Conservation (phyloP, 2,113 vertebrate genomes). For the Toxotes chatareus region DNA sequence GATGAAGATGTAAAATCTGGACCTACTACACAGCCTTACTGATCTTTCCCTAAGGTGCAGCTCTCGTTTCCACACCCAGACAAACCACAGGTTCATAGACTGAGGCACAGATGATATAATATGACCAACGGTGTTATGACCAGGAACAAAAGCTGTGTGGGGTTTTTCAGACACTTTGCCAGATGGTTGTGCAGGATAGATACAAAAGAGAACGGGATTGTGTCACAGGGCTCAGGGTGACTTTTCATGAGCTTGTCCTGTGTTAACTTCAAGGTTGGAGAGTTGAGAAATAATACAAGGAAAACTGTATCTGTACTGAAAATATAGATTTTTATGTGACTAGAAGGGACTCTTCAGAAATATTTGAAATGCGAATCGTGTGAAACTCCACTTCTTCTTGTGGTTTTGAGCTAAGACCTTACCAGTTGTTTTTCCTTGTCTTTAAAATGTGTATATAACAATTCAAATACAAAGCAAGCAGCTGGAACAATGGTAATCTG, state of each 20-base stretch:
- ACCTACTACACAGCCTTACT: constrained; percentile 14
- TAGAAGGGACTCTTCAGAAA: background rate
- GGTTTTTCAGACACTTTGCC: constrained; percentile 17
- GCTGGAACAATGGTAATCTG: background rate
- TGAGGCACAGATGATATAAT: constrained; percentile 37
- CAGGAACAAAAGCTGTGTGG: constrained; percentile 27
- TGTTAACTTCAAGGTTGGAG: background rate
- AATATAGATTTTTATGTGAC: background rate
- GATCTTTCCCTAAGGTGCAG: constrained; percentile 34
- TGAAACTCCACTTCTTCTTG: background rate
- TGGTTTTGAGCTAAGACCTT: background rate
- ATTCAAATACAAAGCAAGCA: constrained; percentile 3
- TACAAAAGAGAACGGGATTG: constrained; percentile 6
- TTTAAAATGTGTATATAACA: constrained; percentile 12
- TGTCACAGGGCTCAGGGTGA: background rate
- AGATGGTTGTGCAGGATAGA: constrained; percentile 24
- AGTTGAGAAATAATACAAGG: background rate
- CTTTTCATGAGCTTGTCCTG: constrained; percentile 4
- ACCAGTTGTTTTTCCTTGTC: constrained; percentile 6
- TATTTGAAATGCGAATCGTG: background rate
- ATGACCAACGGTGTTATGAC: constrained; percentile 32
- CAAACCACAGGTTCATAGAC: constrained; percentile 22
- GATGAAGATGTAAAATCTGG: background rate
- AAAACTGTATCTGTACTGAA: background rate
- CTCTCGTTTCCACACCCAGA: constrained; percentile 42